These are phyloP conservation scores for Nemoura dubitans DNA, from an alignment of 2,888 invertebrate species.

Conservation along the genomic window DNA sequence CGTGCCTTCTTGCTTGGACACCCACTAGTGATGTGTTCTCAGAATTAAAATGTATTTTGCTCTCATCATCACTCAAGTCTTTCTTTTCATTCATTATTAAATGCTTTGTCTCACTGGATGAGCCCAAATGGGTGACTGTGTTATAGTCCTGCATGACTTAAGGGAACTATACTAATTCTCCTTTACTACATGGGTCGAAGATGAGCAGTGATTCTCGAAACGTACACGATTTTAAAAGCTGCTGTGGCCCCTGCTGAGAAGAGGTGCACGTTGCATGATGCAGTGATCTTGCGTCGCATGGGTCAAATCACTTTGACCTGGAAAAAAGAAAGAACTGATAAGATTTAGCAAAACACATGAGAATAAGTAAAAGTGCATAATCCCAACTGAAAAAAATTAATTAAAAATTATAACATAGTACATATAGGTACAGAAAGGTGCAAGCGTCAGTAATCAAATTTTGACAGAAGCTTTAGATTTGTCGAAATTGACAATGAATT, in stretches of 20 bases:
- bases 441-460: no score
- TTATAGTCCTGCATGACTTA: conserved; percentile 2
- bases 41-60: conserved; percentile 26
- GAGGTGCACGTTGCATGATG: background rate
- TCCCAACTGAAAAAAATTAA: no score
- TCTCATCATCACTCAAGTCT: conserved; percentile 35
- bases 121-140: conserved; percentile 26
- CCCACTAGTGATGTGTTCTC: conserved; percentile 19
- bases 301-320: background rate
- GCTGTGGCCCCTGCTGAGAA: background rate
- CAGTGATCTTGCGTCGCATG: background rate
- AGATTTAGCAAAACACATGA: no score
- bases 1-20: conserved; percentile 33
- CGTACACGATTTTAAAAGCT: background rate
- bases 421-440: no score
- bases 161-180: background rate
- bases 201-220: background rate
- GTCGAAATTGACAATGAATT: no score
- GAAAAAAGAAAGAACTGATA: background rate
- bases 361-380: no score
- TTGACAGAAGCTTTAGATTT: no score
- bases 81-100: conserved; percentile 34
- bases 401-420: no score
- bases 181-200: background rate
- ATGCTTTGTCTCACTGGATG: conserved; percentile 32